Evolutionary conservation across 2,797 vertebrate species (phyloP).

Genomic region (Amblyopsis hoosieri): DNA sequence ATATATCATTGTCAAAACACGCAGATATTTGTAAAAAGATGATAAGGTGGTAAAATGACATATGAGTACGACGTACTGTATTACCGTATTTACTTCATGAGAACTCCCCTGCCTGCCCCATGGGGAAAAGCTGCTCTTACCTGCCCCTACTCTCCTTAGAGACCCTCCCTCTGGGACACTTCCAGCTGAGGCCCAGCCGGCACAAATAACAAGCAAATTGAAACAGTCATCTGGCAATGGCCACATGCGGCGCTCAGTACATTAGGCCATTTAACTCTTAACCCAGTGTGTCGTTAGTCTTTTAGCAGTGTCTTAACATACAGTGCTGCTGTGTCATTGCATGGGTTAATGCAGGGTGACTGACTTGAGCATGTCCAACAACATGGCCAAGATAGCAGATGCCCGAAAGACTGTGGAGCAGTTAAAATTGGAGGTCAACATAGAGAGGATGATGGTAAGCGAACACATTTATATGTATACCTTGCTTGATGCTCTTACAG

Average conservation of each 20-base stretch:
- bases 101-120: slow-evolving; percentile 29
- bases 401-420: slow-evolving; percentile 91
- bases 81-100: slow-evolving; percentile 57
- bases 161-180: slow-evolving; percentile 65
- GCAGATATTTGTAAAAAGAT: background rate
- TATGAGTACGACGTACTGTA: slow-evolving; percentile 33
- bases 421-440: slow-evolving; percentile 91
- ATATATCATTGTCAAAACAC: background rate
- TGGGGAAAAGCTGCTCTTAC: slow-evolving; percentile 47
- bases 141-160: slow-evolving; percentile 46
- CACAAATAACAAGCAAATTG: slow-evolving; percentile 72
- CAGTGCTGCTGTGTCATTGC: background rate
- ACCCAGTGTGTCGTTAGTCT: background rate
- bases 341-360: slow-evolving; percentile 32
- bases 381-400: slow-evolving; percentile 92
- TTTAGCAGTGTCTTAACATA: background rate
- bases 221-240: slow-evolving; percentile 55
- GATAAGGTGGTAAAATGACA: slow-evolving; percentile 24
- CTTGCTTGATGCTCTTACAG: no score
- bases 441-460: slow-evolving; percentile 91
- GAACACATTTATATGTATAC: no score
- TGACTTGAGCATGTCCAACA: slow-evolving; percentile 85
- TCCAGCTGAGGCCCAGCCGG: slow-evolving; percentile 81
- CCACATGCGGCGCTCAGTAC: slow-evolving; percentile 11
- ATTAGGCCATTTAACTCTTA: background rate